Evolutionary conservation across 92 coral and sea anemone species (phyloP).

Genomic region (Heteractis magnifica): DNA sequence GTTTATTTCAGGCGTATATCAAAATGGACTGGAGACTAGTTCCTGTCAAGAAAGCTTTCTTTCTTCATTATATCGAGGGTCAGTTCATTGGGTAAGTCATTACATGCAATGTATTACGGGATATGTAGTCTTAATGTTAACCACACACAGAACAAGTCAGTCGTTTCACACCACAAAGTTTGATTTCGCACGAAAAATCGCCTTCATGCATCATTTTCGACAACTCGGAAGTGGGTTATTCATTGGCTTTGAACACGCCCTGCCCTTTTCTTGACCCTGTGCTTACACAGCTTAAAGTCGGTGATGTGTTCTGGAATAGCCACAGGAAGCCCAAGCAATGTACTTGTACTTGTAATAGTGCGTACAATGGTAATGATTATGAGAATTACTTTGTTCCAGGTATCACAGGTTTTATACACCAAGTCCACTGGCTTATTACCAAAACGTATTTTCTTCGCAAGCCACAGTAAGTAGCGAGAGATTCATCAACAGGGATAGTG

Average conservation of each 20-base stretch:
- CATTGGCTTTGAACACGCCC: too few relatives aligned
- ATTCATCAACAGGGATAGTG: background rate
- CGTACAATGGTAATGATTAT: background rate
- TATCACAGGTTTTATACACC: conserved; percentile 68
- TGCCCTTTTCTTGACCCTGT: too few relatives aligned
- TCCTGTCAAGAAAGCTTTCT: conserved; percentile 60
- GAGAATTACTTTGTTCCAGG: conserved; percentile 23
- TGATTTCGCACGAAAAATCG: too few relatives aligned
- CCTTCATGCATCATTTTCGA: too few relatives aligned
- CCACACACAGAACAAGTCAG: too few relatives aligned
- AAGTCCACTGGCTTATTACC: conserved; percentile 61
- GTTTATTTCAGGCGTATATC: conserved; percentile 53
- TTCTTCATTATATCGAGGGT: conserved; percentile 64
- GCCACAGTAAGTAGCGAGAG: conserved; percentile 51
- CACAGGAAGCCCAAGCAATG: too few relatives aligned
- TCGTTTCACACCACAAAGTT: too few relatives aligned
- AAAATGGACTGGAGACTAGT: conserved; percentile 79
- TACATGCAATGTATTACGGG: background rate
- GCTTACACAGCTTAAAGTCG: too few relatives aligned
- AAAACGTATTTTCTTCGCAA: conserved; percentile 64
- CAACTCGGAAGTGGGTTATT: too few relatives aligned
- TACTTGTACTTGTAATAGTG: too few relatives aligned
- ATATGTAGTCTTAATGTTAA: background rate
- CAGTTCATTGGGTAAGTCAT: conserved; percentile 54
- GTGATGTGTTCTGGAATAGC: too few relatives aligned